These are phyloP conservation scores for Tryphoninae sp. DNA, from an alignment of 2,888 invertebrate genomes.

Conservation along the genomic window DNA sequence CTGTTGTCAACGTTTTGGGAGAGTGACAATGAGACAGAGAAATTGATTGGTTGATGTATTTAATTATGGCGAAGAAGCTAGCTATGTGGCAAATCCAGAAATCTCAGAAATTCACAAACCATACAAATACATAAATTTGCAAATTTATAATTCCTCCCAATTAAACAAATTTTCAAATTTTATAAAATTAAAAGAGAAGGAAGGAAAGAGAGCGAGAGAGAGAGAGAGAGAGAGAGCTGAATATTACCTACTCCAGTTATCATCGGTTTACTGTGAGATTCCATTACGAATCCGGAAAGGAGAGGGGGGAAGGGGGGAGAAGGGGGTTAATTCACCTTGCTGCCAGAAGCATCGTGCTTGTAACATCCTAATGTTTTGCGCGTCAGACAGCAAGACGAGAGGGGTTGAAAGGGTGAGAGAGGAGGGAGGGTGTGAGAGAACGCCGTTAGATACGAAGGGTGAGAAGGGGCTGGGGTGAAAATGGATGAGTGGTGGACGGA, in stretches of 20 bases:
- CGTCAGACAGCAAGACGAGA: slow-evolving; percentile 31
- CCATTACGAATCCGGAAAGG: slow-evolving; percentile 35
- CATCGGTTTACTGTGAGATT: slow-evolving; percentile 10
- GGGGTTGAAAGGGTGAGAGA: background rate
- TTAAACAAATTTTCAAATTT: too few relatives aligned
- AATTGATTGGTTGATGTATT: too few relatives aligned
- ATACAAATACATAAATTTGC: too few relatives aligned
- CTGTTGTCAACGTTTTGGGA: background rate
- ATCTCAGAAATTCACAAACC: too few relatives aligned
- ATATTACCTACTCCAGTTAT: background rate
- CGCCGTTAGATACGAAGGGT: slow-evolving; percentile 30
- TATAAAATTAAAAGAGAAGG: background rate
- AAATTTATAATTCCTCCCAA: too few relatives aligned
- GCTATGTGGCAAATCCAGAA: too few relatives aligned
- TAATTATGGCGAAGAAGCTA: too few relatives aligned
- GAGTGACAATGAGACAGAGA: background rate
- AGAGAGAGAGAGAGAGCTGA: background rate
- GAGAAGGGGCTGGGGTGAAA: slow-evolving; percentile 42
- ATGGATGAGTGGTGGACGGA: slow-evolving; percentile 59
- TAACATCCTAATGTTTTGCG: slow-evolving; percentile 56
- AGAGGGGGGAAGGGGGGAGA: too few relatives aligned
- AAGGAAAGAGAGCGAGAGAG: background rate
- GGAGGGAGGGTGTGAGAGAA: slow-evolving; percentile 8
- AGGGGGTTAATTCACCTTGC: slow-evolving; percentile 25
- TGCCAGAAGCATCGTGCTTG: slow-evolving; percentile 18